Percentiles rank a stretch among this genome's conserved stretches.
These are phyloP conservation scores for Achroia grisella DNA, from an alignment of 1,140 invertebrate species.

Conservation along the genomic window DNA sequence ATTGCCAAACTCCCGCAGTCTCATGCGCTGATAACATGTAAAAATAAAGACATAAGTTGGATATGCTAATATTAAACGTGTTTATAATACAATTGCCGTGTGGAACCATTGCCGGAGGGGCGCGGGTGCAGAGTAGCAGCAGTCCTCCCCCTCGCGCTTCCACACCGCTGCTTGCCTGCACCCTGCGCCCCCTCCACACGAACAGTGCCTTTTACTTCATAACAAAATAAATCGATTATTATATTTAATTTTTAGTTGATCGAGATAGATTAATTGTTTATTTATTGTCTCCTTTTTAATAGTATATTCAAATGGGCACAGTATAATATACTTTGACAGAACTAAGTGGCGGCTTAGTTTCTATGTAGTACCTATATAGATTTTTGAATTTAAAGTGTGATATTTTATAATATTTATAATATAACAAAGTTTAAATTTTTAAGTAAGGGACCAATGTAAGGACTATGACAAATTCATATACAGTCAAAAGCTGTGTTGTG, in stretches of 20 bases:
- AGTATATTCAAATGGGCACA: conserved; percentile 67
- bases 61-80: conserved; percentile 38
- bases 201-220: conserved; percentile 67
- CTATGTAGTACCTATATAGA: conserved; percentile 63
- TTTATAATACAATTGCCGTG: conserved; percentile 18
- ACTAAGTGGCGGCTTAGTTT: conserved; percentile 57
- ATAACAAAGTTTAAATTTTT: conserved; percentile 71
- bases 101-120: conserved; percentile 14
- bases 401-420: conserved; percentile 71
- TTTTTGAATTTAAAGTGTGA: conserved; percentile 72
- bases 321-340: conserved; percentile 69
- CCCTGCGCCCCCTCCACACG: conserved; percentile 22
- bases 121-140: conserved; percentile 11
- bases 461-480: conserved; percentile 64
- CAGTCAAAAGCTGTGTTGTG: conserved; percentile 22
- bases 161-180: conserved; percentile 28
- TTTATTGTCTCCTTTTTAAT: conserved; percentile 70
- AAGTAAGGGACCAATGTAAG: conserved; percentile 72
- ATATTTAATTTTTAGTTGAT: conserved; percentile 71
- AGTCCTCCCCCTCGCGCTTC: conserved; percentile 45
- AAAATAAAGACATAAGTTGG: conserved; percentile 42
- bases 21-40: conserved; percentile 40
- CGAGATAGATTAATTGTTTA: conserved; percentile 68
- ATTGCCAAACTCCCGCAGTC: conserved; percentile 46
- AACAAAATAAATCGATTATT: conserved; percentile 59